phyloP scores from a whole-genome alignment of 2,888 invertebrate species.

The Ectemnius cavifrons region DNA sequence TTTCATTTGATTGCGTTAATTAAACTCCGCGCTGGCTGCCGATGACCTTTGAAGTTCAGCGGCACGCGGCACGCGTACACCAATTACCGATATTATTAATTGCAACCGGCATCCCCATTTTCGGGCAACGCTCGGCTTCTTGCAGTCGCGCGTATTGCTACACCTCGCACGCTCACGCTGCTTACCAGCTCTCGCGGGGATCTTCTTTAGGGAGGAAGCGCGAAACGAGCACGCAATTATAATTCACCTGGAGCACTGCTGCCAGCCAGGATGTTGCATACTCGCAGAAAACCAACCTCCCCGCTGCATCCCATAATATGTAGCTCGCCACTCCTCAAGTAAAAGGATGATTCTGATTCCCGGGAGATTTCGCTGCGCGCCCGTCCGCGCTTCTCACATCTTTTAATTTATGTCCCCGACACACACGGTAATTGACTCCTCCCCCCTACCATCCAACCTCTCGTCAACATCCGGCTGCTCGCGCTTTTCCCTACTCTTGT shows the following conservation, averaged over 20 bases:
- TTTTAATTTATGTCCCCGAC: not conserved
- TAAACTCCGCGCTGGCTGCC: conserved; percentile 63
- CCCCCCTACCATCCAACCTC: too few species aligned
- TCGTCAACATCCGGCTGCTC: too few species aligned
- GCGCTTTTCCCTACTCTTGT: too few species aligned
- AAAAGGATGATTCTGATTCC: not conserved
- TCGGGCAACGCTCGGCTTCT: conserved; percentile 31
- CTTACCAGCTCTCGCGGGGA: not conserved
- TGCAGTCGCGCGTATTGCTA: conserved; percentile 1
- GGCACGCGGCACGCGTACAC: conserved; percentile 61
- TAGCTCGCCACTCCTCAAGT: not conserved
- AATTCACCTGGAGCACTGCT: not conserved
- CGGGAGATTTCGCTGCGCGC: not conserved
- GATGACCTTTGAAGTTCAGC: conserved; percentile 72
- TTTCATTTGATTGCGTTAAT: conserved; percentile 75
- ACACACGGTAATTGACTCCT: too few species aligned
- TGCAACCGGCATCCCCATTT: conserved; percentile 51
- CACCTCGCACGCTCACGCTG: too few species aligned
- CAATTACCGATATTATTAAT: conserved; percentile 69
- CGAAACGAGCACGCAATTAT: conserved; percentile 3
- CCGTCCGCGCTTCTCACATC: not conserved
- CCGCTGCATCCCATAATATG: not conserved
- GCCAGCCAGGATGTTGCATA: too few species aligned
- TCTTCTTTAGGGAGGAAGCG: not conserved
- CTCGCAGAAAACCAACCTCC: not conserved